These are phyloP conservation scores for Dromas ardeola DNA, from an alignment of 2,113 vertebrate species.

Conservation along the genomic window DNA sequence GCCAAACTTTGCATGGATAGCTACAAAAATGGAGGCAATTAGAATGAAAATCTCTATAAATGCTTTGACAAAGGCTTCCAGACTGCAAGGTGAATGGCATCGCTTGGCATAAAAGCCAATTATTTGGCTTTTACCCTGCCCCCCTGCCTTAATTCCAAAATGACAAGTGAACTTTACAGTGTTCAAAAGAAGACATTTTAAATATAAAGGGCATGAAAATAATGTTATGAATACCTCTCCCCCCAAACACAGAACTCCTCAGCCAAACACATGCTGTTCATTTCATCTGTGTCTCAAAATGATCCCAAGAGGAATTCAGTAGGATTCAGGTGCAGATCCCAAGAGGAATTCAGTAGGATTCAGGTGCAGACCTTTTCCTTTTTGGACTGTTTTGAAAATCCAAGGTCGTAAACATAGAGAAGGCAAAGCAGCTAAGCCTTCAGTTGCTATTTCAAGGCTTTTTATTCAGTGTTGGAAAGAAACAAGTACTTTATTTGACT, in stretches of 20 bases:
- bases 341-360: not conserved
- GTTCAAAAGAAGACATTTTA: not conserved
- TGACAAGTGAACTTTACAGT: not conserved
- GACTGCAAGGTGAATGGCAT: not conserved
- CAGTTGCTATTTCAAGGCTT: not conserved
- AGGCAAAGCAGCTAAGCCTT: not conserved
- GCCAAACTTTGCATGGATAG: not conserved
- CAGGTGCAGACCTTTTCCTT: not conserved
- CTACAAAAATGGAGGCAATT: not conserved
- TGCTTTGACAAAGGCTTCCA: not conserved
- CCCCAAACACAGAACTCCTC: not conserved
- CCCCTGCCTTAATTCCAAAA: not conserved
- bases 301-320: not conserved
- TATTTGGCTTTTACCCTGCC: not conserved
- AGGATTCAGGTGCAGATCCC: not conserved
- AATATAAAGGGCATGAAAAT: conserved; percentile 2
- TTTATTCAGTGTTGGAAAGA: not conserved
- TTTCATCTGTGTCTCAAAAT: not conserved
- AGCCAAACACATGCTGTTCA: not conserved
- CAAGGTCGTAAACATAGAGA: not conserved
- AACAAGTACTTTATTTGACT: not conserved
- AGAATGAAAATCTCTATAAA: not conserved
- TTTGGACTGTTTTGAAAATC: not conserved
- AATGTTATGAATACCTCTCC: not conserved
- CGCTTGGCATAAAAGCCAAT: not conserved